Conservation (phyloP, 2,113 vertebrate genomes). For the Chaetodon auriga region DNA sequence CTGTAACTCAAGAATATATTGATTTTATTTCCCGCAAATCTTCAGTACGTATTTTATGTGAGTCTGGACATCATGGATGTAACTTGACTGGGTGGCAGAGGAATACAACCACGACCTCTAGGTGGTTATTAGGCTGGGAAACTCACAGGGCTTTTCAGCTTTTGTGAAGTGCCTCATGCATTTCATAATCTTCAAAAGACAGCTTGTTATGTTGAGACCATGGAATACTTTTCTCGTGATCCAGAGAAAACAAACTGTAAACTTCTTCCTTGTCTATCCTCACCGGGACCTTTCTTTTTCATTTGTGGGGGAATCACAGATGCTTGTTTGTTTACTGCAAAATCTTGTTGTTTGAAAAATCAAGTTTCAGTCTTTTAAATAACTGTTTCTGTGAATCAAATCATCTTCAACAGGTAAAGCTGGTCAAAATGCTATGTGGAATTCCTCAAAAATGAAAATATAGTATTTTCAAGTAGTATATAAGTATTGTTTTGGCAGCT, state of each 20-base stretch:
- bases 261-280: neutral
- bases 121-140: neutral
- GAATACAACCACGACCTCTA: too few species aligned
- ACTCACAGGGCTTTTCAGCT: neutral
- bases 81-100: too few species aligned
- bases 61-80: too few species aligned
- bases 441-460: neutral
- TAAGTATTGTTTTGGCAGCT: neutral
- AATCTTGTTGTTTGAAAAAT: neutral
- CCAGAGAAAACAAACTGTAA: neutral
- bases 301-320: neutral
- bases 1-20: too few species aligned
- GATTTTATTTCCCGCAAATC: too few species aligned
- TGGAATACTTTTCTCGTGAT: constrained; percentile 8
- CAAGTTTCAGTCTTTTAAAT: neutral
- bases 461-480: neutral
- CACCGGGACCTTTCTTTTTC: neutral
- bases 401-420: neutral
- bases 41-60: too few species aligned
- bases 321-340: neutral
- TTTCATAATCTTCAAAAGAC: neutral
- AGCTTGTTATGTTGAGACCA: neutral
- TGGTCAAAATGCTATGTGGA: neutral
- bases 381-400: neutral
- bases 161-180: neutral